Percentiles rank a stretch among this genome's conserved stretches.
These are phyloP conservation scores for Lepidochitona cinerea DNA, from an alignment of 2,888 invertebrate species.

Conservation along the genomic window DNA sequence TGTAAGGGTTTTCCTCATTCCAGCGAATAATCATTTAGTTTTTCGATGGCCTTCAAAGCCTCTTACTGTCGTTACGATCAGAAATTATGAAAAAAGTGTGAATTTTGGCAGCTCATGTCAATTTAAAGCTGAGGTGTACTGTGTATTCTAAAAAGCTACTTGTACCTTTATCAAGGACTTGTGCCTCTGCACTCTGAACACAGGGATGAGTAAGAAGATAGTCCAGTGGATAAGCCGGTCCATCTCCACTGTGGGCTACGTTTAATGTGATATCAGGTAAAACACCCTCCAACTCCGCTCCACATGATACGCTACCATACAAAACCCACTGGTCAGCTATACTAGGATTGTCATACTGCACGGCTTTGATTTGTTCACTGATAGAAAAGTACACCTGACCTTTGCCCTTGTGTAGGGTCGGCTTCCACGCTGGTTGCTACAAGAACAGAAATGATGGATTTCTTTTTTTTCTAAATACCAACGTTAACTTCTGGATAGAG, in stretches of 20 bases:
- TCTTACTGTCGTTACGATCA: too few relatives aligned
- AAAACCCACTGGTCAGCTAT: slow-evolving; percentile 53
- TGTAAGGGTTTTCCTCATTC: too few relatives aligned
- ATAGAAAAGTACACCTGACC: slow-evolving; percentile 48
- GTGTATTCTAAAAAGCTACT: too few relatives aligned
- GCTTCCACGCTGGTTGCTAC: slow-evolving; percentile 65
- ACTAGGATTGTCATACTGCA: slow-evolving; percentile 57
- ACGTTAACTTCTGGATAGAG: too few relatives aligned
- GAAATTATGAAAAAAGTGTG: too few relatives aligned
- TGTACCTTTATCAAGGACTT: slow-evolving; percentile 42
- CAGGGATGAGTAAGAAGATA: slow-evolving; percentile 60
- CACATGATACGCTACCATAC: slow-evolving; percentile 59
- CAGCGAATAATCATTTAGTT: too few relatives aligned
- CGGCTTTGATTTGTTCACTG: slow-evolving; percentile 55
- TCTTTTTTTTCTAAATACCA: too few relatives aligned
- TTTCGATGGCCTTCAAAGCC: too few relatives aligned
- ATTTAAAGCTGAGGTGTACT: too few relatives aligned
- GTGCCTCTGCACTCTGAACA: slow-evolving; percentile 59
- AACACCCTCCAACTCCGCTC: slow-evolving; percentile 60
- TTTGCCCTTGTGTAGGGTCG: slow-evolving; percentile 54
- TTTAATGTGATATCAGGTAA: slow-evolving; percentile 58
- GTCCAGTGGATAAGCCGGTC: slow-evolving; percentile 49
- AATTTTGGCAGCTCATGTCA: too few relatives aligned
- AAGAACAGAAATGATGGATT: too few relatives aligned
- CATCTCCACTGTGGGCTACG: slow-evolving; percentile 46